Conservation (phyloP, 2,797 vertebrate genomes). For the Ciconia nigra region DNA sequence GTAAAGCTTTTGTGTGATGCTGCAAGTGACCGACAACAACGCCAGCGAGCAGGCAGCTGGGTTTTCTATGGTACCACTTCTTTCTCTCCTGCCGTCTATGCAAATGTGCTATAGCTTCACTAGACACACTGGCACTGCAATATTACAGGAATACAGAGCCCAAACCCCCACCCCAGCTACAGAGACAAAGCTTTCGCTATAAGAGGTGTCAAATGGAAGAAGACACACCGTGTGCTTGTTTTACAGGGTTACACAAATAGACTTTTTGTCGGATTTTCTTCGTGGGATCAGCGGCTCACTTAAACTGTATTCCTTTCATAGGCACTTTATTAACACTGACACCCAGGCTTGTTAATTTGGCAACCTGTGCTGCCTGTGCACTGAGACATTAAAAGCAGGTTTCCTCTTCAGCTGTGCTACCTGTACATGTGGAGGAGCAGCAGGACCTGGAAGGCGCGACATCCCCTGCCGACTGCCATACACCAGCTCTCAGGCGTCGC, state of each 20-base stretch:
- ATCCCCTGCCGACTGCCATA: not conserved
- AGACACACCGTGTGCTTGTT: not conserved
- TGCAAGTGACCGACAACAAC: not conserved
- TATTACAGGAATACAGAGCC: not conserved
- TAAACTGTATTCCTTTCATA: not conserved
- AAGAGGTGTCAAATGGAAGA: not conserved
- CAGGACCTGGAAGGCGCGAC: not conserved
- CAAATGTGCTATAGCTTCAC: not conserved
- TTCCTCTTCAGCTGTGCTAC: not conserved
- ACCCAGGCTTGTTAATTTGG: not conserved
- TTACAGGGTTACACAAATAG: not conserved
- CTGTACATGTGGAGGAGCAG: not conserved
- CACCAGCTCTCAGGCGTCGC: not conserved
- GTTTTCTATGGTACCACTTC: not conserved
- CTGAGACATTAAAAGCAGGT: not conserved
- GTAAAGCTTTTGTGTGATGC: not conserved
- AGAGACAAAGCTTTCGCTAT: not conserved
- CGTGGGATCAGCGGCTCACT: not conserved
- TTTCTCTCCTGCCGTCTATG: not conserved
- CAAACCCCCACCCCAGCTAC: not conserved
- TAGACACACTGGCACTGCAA: fast-evolving
- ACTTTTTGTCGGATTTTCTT: not conserved
- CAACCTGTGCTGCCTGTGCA: not conserved
- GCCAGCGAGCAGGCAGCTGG: not conserved
- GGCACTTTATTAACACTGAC: not conserved